These are phyloP conservation scores for Ceyx erithaca DNA, from an alignment of 2,797 vertebrate species.

Conservation along the genomic window DNA sequence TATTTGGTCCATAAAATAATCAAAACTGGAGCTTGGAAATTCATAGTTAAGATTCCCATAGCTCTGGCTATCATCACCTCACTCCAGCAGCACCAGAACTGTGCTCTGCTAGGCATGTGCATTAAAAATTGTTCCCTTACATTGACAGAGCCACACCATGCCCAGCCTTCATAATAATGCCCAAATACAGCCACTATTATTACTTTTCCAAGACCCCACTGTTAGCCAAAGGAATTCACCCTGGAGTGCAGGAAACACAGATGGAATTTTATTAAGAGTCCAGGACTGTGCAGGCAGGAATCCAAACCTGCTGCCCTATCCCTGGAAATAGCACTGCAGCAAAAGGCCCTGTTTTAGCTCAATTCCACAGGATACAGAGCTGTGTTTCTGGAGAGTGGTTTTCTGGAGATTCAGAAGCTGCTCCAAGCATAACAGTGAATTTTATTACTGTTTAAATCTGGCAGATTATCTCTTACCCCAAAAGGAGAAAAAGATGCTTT, in stretches of 20 bases:
- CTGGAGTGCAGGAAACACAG: conserved; percentile 39
- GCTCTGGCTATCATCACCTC: neutral
- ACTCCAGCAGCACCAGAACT: neutral
- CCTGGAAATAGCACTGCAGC: neutral
- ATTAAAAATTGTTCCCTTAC: neutral
- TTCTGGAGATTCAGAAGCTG: neutral
- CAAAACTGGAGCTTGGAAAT: neutral
- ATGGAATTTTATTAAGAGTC: conserved; percentile 46
- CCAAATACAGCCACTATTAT: neutral
- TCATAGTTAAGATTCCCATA: neutral
- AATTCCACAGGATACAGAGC: neutral
- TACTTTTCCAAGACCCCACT: conserved; percentile 32
- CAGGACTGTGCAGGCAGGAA: neutral
- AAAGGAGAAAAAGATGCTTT: neutral
- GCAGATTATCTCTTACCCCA: neutral
- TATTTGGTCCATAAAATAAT: neutral
- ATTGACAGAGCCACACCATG: neutral
- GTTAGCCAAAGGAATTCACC: conserved; percentile 16
- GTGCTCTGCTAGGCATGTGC: neutral
- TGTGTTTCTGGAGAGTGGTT: neutral
- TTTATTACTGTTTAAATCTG: neutral
- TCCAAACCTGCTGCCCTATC: neutral
- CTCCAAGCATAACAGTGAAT: neutral
- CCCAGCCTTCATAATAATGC: neutral
- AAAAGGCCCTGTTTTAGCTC: conserved; percentile 6